Evolutionary conservation across 2,888 invertebrate genomes (phyloP).

Genomic region (Agapetus fuscipes): DNA sequence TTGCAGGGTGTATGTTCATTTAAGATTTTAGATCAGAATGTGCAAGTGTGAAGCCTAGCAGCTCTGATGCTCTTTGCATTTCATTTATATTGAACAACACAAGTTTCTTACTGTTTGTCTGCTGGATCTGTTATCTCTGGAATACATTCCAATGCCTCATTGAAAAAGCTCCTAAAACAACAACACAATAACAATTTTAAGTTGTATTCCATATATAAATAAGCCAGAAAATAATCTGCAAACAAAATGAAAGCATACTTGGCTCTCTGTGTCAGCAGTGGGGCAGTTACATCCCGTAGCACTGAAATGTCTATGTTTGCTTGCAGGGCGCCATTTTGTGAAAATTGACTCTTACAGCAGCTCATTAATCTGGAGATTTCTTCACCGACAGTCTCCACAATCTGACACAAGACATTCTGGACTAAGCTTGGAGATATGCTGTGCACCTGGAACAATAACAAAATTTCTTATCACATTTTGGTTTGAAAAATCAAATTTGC

Average conservation of each 20-base stretch:
- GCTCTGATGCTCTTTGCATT: too few relatives aligned
- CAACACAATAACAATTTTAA: slow-evolving; percentile 1
- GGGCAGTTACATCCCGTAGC: slow-evolving; percentile 53
- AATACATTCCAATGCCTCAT: slow-evolving; percentile 71
- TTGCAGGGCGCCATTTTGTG: slow-evolving; percentile 62
- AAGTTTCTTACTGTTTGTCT: slow-evolving; percentile 46
- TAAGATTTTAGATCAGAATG: too few relatives aligned
- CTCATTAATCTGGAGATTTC: slow-evolving; percentile 82
- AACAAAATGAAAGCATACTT: slow-evolving; percentile 36
- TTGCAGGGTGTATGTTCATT: too few relatives aligned
- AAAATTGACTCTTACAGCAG: slow-evolving; percentile 59
- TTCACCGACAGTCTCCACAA: slow-evolving; percentile 87
- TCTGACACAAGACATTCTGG: slow-evolving; percentile 59
- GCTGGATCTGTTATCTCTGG: slow-evolving; percentile 56
- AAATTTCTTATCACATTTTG: too few relatives aligned
- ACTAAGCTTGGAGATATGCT: slow-evolving; percentile 71
- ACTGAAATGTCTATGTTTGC: slow-evolving; percentile 69
- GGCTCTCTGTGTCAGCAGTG: slow-evolving; percentile 56
- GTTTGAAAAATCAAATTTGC: not conserved
- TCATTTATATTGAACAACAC: too few relatives aligned
- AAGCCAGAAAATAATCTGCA: not conserved
- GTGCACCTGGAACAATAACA: slow-evolving; percentile 50
- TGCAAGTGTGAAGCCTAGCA: too few relatives aligned
- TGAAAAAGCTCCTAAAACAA: slow-evolving; percentile 58
- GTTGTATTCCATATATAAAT: slow-evolving; percentile 1